phyloP scores from a whole-genome alignment of 2,888 invertebrate genomes.

The Spodoptera exigua region DNA sequence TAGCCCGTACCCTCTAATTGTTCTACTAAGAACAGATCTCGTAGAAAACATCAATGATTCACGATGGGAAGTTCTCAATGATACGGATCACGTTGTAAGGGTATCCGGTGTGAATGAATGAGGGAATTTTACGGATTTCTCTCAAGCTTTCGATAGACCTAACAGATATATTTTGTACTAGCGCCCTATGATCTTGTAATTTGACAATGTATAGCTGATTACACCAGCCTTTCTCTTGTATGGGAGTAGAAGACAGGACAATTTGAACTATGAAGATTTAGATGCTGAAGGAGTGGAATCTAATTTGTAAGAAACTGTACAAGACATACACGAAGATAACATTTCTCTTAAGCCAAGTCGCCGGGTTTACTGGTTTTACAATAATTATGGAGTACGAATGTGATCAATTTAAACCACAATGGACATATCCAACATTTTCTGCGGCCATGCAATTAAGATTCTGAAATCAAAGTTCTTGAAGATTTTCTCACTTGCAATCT shows the following conservation, averaged over 20 bases:
- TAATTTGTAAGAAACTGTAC: background rate
- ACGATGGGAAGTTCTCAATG: conserved; percentile 38
- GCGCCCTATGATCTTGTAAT: conserved; percentile 42
- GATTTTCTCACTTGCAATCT: conserved; percentile 15
- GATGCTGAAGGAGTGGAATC: background rate
- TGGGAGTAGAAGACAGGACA: conserved; percentile 1
- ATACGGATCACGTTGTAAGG: conserved; percentile 39
- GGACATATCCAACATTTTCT: conserved; percentile 9
- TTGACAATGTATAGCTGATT: conserved; percentile 42
- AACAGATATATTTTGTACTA: conserved; percentile 11
- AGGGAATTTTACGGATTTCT: conserved; percentile 36
- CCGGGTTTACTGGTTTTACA: background rate
- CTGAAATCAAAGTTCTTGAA: conserved; percentile 4
- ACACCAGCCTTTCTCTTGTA: conserved; percentile 34
- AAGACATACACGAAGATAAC: background rate
- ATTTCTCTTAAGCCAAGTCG: background rate
- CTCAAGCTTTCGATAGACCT: conserved; percentile 7
- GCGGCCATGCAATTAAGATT: conserved; percentile 11
- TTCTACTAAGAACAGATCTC: conserved; percentile 36
- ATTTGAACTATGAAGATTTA: conserved; percentile 25
- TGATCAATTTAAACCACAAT: conserved; percentile 28
- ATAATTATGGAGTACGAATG: conserved; percentile 1
- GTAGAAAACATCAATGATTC: conserved; percentile 43
- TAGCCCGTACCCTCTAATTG: conserved; percentile 49
- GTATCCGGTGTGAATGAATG: conserved; percentile 29